These are phyloP conservation scores for Tringa solitaria DNA, from an alignment of 2,113 vertebrate genomes.

Conservation along the genomic window DNA sequence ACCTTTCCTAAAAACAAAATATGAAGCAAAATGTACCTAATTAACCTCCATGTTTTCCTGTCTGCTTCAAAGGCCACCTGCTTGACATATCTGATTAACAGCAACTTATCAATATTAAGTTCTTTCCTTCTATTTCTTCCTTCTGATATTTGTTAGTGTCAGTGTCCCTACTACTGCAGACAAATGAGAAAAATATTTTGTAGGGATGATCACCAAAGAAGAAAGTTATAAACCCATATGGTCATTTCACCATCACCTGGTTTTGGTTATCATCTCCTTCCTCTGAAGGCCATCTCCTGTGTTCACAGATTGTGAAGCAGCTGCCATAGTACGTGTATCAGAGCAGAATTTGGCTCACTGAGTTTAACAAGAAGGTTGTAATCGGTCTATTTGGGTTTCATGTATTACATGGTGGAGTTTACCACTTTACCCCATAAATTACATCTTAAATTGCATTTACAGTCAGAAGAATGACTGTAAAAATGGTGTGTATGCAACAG, in stretches of 20 bases:
- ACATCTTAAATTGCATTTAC: neutral
- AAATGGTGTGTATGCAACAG: neutral
- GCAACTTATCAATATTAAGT: neutral
- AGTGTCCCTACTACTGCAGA: neutral
- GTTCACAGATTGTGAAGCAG: neutral
- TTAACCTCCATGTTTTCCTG: neutral
- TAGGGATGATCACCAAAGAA: neutral
- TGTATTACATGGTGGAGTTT: neutral
- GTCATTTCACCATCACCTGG: neutral
- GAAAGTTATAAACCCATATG: neutral
- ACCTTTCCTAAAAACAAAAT: neutral
- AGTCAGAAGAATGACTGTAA: neutral
- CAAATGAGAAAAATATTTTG: conserved; percentile 44
- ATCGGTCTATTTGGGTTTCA: neutral
- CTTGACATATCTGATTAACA: neutral
- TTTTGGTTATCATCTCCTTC: neutral
- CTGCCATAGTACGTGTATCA: neutral
- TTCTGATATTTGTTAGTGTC: neutral
- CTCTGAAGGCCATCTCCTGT: neutral
- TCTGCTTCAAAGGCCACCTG: conserved; percentile 4
- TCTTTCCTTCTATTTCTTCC: conserved; percentile 5
- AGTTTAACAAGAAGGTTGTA: neutral
- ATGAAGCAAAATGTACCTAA: neutral
- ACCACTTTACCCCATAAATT: neutral
- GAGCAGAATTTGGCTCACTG: neutral